Base-by-base conservation (phyloP, 2,797 vertebrate genomes). In the Acanthopagrus latus region DNA sequence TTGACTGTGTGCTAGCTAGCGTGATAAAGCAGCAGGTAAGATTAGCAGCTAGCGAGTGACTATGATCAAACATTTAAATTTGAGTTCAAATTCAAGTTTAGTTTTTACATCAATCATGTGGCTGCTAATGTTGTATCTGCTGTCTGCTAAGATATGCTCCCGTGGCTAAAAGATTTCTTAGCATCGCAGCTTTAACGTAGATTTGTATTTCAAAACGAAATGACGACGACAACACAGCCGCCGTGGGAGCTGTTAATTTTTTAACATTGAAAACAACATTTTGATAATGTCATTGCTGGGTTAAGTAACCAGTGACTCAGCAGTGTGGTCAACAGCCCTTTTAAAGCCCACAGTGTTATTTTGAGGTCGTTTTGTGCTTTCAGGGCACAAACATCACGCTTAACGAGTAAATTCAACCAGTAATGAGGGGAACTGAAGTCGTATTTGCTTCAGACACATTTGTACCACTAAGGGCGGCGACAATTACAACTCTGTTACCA, bases 301-400 rank as follows among this genome's bases (percentile, higher is more conserved):
- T 41, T 70, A 73, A 48, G 7, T 50, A 60, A 65, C 66, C 47
- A 47, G 21, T 65, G 56, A 75, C 63, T 71, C 56, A 82, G 55
- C 74, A 78, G 76, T 66, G 54, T 23, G 17, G 58, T 55, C 46
- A 4, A 18, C 63, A 27, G 43, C 41, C 54, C 16, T n/a, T 65
- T 57, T 9, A 27, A 63, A 71, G 70, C 57, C 65, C 72, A 33
- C 25, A 16, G 38, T 64, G 64, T 60, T 78, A 27, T 69, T 69
- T 77, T 65, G 69, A 82, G 81, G 71, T 80, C 76, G 64, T 64
- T 68, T 59, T 56, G 29, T 67, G 60, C 60, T 60, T 71, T 58
- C 21, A 59, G 48, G 51, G 41, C 50, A 16, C 16, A 57, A 65
- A 64, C 82, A 80, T 56, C 21, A 54, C 57, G 52, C 23, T 3